Conservation (phyloP, 2,113 vertebrate genomes). For the Odobenus rosmarus region DNA sequence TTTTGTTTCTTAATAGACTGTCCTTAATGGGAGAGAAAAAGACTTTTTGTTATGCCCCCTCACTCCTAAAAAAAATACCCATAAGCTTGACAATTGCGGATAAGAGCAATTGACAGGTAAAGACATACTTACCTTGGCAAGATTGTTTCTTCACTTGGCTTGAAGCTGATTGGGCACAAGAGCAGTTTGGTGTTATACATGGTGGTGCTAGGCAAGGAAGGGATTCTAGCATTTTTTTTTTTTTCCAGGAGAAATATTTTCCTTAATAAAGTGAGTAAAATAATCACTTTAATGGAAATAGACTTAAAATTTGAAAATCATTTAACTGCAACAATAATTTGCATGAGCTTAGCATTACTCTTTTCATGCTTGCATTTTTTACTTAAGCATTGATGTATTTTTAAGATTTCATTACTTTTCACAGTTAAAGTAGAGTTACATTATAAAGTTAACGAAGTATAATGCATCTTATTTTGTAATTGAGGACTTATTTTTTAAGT, state of each 20-base stretch:
- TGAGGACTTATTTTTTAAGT: conserved; percentile 27
- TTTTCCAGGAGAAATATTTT: neutral
- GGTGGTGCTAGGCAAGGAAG: neutral
- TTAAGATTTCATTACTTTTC: conserved; percentile 60
- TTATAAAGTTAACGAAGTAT: conserved; percentile 19
- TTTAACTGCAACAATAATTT: conserved; percentile 33
- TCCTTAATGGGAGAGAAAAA: neutral
- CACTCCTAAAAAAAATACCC: neutral
- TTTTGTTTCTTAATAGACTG: neutral
- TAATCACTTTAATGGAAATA: conserved; percentile 27
- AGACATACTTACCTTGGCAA: conserved; percentile 47
- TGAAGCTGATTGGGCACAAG: neutral
- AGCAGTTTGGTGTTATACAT: neutral
- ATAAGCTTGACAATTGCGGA: conserved; percentile 59
- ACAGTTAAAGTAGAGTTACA: conserved; percentile 16
- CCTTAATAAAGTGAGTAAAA: conserved; percentile 53
- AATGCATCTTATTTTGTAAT: conserved; percentile 29
- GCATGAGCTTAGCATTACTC: neutral
- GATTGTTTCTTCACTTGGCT: neutral
- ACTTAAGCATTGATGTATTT: conserved; percentile 46
- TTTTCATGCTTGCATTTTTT: neutral
- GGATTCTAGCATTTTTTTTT: too few relatives aligned
- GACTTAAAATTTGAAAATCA: conserved; percentile 40
- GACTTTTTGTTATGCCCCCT: neutral
- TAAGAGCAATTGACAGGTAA: conserved; percentile 60